Base-by-base conservation (phyloP, 2,797 vertebrate genomes). In the Champsocephalus gunnari region DNA sequence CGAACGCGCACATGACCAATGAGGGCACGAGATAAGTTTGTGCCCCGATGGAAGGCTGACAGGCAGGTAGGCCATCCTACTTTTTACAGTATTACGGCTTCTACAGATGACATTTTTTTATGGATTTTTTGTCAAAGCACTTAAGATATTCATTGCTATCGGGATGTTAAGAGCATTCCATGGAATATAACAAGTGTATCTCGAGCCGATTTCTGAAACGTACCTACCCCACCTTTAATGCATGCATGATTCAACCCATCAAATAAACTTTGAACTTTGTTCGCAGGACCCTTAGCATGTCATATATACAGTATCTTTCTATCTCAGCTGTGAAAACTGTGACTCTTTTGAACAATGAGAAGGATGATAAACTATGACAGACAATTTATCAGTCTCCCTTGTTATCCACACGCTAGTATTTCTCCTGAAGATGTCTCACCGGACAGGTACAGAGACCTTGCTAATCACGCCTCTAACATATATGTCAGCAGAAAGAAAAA, bases 381-480 rank as follows among this genome's bases (percentile, higher is more conserved):
- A 24, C 51, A 53, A 66, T 87, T 67, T 43, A 75, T 81, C 75
- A 63, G 50, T 55, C 58, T 67, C 28, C 34, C 5, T 24, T 64
- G 67, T 65, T 68, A 73, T 75, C 57, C 51, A 38, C 34, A 17
- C 57, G 24, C 49, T 21, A n/a, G 45, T 28, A 34, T 41, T 70
- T 72, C 24, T 68, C 53, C 45, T 13, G 62, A 65, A 73, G 44
- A 62, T 77, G 81, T 68, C 70, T 77, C 45, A 61, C 38, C 58
- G 49, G 55, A 69, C 57, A 56, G 70, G 72, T 5, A 60, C 48
- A 43, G 44, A 59, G 62, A 51, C 65, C 34, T 50, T 66, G 3
- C 72, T 48, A 48, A 67, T 70, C 67, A 75, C 74, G 66, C 47
- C 59, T 80, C 76, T 51, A 69, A 87, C 77, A 77, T 83, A 84